Conservation (phyloP, 2,888 invertebrate species). For the Aspidiotus destructor region DNA sequence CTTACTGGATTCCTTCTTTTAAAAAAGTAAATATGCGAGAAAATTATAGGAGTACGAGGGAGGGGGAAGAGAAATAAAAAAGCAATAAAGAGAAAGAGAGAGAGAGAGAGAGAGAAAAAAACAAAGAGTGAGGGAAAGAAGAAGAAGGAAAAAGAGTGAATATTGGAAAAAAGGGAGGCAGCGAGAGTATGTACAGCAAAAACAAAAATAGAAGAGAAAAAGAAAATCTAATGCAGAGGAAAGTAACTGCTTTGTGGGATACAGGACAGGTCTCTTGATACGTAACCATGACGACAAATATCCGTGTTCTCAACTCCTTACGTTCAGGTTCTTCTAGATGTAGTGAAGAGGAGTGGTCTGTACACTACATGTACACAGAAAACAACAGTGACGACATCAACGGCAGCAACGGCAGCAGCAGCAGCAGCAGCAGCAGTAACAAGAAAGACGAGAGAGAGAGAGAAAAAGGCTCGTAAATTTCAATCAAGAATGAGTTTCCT, state of each 20-base stretch:
- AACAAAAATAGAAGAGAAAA: constrained; percentile 28
- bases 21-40: constrained; percentile 29
- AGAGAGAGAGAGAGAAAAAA: not conserved
- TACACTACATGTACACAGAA: constrained; percentile 6
- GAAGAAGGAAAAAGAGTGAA: constrained; percentile 11
- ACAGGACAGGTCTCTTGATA: constrained; percentile 17
- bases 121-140: constrained; percentile 7
- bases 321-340: constrained; percentile 24
- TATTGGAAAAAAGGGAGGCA: constrained; percentile 24
- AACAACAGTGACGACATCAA: not conserved
- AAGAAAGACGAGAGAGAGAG: not conserved
- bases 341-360: constrained; percentile 28
- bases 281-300: constrained; percentile 30
- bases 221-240: constrained; percentile 29
- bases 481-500: constrained; percentile 23
- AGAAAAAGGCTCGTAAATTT: constrained; percentile 28
- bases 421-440: not conserved
- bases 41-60: constrained; percentile 10
- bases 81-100: constrained; percentile 12
- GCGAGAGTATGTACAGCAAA: constrained; percentile 22
- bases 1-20: constrained; percentile 22
- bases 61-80: not conserved
- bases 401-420: too few species aligned
- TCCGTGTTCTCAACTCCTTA: constrained; percentile 26
- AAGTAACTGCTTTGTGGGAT: constrained; percentile 31